Percentiles rank a stretch among this genome's conserved stretches.
Conservation (phyloP, 2,888 invertebrate species). For the Zaprionus bogoriensis region DNA sequence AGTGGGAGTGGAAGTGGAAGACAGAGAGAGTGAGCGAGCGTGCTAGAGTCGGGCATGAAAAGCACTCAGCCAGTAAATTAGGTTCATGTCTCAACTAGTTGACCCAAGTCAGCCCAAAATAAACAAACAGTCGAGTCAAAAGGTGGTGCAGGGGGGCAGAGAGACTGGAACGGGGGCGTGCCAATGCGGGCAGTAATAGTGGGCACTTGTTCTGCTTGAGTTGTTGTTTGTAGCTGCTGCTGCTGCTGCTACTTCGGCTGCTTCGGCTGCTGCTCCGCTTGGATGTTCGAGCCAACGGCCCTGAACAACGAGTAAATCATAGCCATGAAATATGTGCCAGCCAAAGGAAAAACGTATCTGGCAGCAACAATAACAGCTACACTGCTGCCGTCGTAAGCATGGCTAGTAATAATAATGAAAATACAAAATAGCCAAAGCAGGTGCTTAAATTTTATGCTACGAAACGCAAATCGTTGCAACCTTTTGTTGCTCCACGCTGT, state of each 20-base stretch:
- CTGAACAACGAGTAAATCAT: slow-evolving; percentile 76
- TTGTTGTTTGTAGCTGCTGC: slow-evolving; percentile 41
- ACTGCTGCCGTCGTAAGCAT: slow-evolving; percentile 22
- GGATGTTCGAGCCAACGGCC: slow-evolving; percentile 61
- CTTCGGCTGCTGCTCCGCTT: slow-evolving; percentile 21
- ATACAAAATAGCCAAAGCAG: slow-evolving; percentile 60
- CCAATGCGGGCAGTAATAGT: slow-evolving; percentile 28
- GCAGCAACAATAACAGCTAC: slow-evolving; percentile 20
- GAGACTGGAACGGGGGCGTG: slow-evolving; percentile 1
- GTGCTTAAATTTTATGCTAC: slow-evolving; percentile 60
- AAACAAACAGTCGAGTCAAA: slow-evolving; percentile 57
- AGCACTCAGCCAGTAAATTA: slow-evolving; percentile 76
- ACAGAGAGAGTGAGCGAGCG: background rate
- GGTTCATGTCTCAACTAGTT: slow-evolving; percentile 78
- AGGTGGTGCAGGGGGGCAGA: background rate
- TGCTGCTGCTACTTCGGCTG: slow-evolving; percentile 22
- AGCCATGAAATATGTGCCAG: slow-evolving; percentile 76
- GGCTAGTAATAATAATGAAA: slow-evolving; percentile 71
- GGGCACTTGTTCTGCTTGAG: slow-evolving; percentile 74
- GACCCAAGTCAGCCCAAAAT: slow-evolving; percentile 68
- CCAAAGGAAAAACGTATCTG: slow-evolving; percentile 48
- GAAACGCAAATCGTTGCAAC: slow-evolving; percentile 51
- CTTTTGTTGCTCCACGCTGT: slow-evolving; percentile 52
- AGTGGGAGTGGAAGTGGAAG: background rate
- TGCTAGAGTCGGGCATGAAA: slow-evolving; percentile 51